phyloP scores from a whole-genome alignment of 2,113 vertebrate genomes.

The Callionymus lyra region DNA sequence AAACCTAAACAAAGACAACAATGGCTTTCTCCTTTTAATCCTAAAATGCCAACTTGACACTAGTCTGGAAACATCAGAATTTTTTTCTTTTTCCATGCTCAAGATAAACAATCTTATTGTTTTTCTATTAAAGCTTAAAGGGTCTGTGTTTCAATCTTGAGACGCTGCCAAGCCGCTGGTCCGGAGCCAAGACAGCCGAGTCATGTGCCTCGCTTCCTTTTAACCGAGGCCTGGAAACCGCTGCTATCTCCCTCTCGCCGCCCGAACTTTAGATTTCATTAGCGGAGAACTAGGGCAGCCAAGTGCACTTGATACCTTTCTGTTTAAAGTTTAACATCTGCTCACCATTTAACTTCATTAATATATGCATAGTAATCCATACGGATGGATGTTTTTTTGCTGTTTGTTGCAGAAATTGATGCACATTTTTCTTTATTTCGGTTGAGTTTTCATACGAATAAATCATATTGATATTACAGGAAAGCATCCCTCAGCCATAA shows the following conservation, averaged over 20 bases:
- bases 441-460: too few species aligned
- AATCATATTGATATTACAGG: too few species aligned
- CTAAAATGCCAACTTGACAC: conserved; percentile 10
- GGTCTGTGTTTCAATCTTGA: conserved; percentile 70
- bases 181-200: conserved; percentile 50
- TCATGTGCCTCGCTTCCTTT: conserved; percentile 61
- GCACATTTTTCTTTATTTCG: too few species aligned
- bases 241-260: conserved; percentile 35
- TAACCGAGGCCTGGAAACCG: conserved; percentile 54
- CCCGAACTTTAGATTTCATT: conserved; percentile 63
- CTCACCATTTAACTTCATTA: conserved; percentile 66
- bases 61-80: conserved; percentile 4
- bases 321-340: conserved; percentile 72
- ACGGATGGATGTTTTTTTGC: too few species aligned
- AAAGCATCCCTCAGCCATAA: conserved; percentile 45
- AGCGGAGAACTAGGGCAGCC: conserved; percentile 48
- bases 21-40: conserved; percentile 22
- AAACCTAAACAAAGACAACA: too few species aligned
- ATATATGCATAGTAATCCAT: too few species aligned
- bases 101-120: conserved; percentile 37
- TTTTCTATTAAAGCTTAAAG: conserved; percentile 61
- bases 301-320: conserved; percentile 63
- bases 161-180: conserved; percentile 62
- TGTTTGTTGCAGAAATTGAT: too few species aligned
- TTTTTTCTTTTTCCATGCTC: conserved; percentile 65